These are phyloP conservation scores for Acrobasis consociella DNA, from an alignment of 2,888 invertebrate species.

Conservation along the genomic window DNA sequence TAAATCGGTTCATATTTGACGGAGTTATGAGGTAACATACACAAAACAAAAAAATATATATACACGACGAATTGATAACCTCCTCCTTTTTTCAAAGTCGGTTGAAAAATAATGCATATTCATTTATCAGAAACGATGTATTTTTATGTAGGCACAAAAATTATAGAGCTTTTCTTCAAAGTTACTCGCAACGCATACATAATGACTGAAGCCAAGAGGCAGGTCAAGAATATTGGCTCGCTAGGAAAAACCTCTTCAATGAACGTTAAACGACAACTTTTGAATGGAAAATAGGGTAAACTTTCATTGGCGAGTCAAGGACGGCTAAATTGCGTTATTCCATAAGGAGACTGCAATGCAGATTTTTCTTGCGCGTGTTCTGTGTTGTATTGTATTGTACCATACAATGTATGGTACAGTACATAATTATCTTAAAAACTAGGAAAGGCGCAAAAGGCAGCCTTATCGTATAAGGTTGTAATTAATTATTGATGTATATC, in stretches of 20 bases:
- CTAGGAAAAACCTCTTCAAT: not conserved
- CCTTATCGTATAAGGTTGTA: no score
- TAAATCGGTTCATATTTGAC: no score
- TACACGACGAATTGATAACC: no score
- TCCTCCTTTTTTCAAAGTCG: no score
- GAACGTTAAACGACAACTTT: not conserved
- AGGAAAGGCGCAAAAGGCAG: no score
- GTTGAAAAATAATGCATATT: no score
- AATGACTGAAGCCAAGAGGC: not conserved
- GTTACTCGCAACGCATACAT: not conserved
- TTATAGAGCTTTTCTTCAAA: not conserved
- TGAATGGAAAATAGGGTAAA: not conserved
- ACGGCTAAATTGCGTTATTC: not conserved
- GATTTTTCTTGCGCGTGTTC: not conserved
- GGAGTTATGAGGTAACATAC: no score
- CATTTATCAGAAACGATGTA: not conserved
- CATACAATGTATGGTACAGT: no score
- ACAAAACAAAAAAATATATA: no score
- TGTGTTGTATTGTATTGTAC: no score
- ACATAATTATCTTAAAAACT: no score
- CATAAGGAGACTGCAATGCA: not conserved
- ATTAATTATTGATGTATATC: no score
- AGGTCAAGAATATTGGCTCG: not conserved
- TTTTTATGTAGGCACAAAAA: not conserved
- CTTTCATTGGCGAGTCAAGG: not conserved